Evolutionary conservation across 2,797 vertebrate species (phyloP).

Genomic region (Centroberyx gerrardi): DNA sequence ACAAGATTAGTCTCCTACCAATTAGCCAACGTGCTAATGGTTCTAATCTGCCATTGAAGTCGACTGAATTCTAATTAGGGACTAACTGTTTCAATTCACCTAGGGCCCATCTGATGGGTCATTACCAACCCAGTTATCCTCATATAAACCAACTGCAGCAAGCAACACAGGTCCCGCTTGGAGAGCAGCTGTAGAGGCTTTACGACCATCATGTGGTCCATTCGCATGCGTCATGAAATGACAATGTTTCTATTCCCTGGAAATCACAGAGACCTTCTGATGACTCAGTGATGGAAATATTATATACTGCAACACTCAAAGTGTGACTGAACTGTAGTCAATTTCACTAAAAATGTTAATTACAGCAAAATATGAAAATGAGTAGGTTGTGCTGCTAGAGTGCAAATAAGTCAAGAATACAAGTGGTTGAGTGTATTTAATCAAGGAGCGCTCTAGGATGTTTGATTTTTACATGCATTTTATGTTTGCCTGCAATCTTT

Average conservation of each 20-base stretch:
- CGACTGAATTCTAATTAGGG: constrained; percentile 83
- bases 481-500: too few species aligned
- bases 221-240: constrained; percentile 72
- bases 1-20: constrained; percentile 87
- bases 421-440: background rate
- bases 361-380: background rate
- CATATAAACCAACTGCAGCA: constrained; percentile 82
- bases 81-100: constrained; percentile 80
- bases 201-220: constrained; percentile 69
- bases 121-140: constrained; percentile 84
- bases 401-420: background rate
- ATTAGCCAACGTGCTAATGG: constrained; percentile 84
- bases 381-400: background rate
- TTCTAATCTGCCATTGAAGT: constrained; percentile 83
- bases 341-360: background rate
- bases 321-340: background rate
- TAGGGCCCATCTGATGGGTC: constrained; percentile 79
- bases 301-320: constrained; percentile 15
- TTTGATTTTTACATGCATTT: background rate
- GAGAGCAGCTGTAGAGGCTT: constrained; percentile 80
- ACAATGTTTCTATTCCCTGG: constrained; percentile 71
- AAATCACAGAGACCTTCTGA: constrained; percentile 56
- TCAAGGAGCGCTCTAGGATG: background rate
- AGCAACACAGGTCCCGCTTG: constrained; percentile 72
- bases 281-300: constrained; percentile 53